Percentiles rank a stretch among this genome's conserved stretches.
Conservation (phyloP, 2,113 vertebrate genomes). For the Willisornis vidua region DNA sequence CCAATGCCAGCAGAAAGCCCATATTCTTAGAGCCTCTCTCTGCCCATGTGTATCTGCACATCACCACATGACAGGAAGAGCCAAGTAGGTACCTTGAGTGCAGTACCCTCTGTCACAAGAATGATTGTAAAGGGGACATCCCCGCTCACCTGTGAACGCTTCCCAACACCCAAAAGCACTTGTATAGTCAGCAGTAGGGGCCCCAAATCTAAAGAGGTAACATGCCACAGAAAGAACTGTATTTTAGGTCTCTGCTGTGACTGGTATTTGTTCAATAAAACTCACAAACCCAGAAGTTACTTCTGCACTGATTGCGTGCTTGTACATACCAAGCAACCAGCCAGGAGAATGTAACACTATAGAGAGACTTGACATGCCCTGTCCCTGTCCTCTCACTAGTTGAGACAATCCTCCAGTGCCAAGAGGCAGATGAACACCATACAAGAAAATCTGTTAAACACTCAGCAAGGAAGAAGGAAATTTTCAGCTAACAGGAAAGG, state of each 20-base stretch:
- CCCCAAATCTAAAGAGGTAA: background rate
- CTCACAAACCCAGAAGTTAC: background rate
- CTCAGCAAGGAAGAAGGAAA: background rate
- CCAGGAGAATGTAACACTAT: background rate
- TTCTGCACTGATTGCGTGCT: background rate
- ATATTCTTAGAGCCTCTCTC: background rate
- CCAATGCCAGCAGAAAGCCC: background rate
- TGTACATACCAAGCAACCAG: background rate
- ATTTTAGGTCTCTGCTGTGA: background rate
- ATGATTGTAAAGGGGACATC: rapidly evolving
- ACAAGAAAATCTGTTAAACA: background rate
- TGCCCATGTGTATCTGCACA: background rate
- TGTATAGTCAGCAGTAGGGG: background rate
- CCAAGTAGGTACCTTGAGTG: background rate
- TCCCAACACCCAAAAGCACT: background rate
- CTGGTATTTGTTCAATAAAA: background rate
- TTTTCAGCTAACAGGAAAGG: constrained; percentile 32
- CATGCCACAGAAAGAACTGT: background rate
- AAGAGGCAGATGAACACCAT: background rate
- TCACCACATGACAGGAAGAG: background rate
- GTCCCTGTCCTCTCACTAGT: background rate
- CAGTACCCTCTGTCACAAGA: background rate
- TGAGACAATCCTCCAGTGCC: background rate
- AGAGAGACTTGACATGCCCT: background rate
- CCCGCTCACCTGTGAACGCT: background rate